Base-by-base conservation (phyloP, 1,140 invertebrate species). In the Drosophila biarmipes region DNA sequence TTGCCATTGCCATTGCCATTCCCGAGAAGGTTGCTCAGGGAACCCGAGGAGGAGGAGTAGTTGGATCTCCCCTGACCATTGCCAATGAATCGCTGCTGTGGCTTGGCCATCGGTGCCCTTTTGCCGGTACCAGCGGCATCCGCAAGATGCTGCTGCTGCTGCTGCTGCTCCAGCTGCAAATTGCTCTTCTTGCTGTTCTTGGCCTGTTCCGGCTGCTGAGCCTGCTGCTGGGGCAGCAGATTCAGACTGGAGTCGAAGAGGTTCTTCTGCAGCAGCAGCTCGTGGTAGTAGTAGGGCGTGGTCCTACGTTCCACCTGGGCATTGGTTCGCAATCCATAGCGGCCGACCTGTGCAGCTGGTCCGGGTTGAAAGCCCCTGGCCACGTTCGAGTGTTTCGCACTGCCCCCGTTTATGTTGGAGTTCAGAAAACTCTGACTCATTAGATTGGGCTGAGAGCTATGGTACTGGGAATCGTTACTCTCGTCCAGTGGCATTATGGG, bases 241-340 rank as follows among this genome's bases (percentile, higher is more conserved):
- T 92, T 92, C 53, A 92, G 52, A 53, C 82, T 92, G 21, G 91
- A 92, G 67, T 92, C 91, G 53, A 92, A 92, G 27, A 92, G 73
- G 10, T 87, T 75, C 69, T 90, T 90, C 42, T 92, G 82, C 53
- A 90, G 51, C 51, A 90, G 42, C 46, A 92, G 58, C 61, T 92
- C 91, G 57, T 92, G 90, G 62, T 92, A 92, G 67, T 92, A 92
- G 55, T 92, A 92, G 40, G 91, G 90, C 49, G 87, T 92, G 49
- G 78, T 87, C 14, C 91, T 90, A 2, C 76, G 76, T 56, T 92
- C 91, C 27, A 86, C 77, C 19, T 73, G 69, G 17, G 59, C 63
- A 56, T 69, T 69, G 17, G 73, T 61, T 37, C 90, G 81, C 37
- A 78, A 69, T 43, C 79, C 85, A 56, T 59, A 66, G 49, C 81